Evolutionary conservation across 2,888 invertebrate species (phyloP).

Genomic region (Leptarthrus brevirostris): DNA sequence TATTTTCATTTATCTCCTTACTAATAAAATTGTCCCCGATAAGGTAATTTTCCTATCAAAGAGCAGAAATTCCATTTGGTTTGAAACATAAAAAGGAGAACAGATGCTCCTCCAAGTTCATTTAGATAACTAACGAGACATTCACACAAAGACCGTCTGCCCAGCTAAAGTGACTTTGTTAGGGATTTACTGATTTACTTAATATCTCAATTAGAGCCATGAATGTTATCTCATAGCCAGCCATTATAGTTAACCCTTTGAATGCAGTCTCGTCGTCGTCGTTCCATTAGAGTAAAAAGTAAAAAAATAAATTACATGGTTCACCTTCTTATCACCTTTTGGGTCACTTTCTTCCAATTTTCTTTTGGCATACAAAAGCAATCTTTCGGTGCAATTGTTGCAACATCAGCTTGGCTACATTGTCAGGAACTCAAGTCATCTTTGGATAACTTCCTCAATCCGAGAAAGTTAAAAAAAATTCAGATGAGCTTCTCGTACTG

Average conservation of each 20-base stretch:
- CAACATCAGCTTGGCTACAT: not conserved
- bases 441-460: constrained; percentile 5
- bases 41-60: constrained; percentile 24
- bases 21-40: constrained; percentile 24
- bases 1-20: constrained; percentile 8
- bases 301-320: constrained; percentile 30
- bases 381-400: not conserved
- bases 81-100: constrained; percentile 3
- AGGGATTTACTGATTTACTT: constrained; percentile 35
- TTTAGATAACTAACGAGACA: constrained; percentile 31
- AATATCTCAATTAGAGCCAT: constrained; percentile 39
- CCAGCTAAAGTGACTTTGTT: not conserved
- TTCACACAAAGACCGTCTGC: constrained; percentile 1
- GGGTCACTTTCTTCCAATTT: constrained; percentile 24
- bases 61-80: too few species aligned
- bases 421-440: not conserved
- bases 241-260: constrained; percentile 39
- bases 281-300: constrained; percentile 25
- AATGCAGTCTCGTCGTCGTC: constrained; percentile 8
- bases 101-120: constrained; percentile 22
- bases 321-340: constrained; percentile 40
- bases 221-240: constrained; percentile 15
- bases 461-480: not conserved
- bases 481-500: constrained; percentile 10
- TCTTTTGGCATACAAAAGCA: not conserved